Evolutionary conservation across 1,140 invertebrate species (phyloP), one percentile per base, ranked within the genome.

Genomic region (Dinoponera quadriceps): DNA sequence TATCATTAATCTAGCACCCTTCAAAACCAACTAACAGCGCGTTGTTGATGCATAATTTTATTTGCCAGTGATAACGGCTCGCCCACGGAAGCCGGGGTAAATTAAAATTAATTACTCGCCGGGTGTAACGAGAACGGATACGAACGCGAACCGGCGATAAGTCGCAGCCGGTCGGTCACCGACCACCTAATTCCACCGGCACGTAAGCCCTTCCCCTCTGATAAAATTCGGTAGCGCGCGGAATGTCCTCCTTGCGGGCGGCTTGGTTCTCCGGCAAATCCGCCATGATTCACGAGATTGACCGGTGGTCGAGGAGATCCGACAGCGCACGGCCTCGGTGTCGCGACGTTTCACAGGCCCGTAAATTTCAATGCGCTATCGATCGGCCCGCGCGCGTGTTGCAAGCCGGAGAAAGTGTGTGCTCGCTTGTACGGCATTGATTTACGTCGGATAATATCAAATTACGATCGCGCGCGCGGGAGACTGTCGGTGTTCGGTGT

Each of bases 341-440:
- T 88, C 87, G 74, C 73, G 83, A 74, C 82, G 83, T 82, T 88
- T 88, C 86, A 55, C 72, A 87, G 84, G 68, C 83, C 86, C 80
- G 88, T 89, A 89, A 89, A 89, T 89, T 86, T 89, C 87, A 89
- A 85, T 88, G 86, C 74, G 85, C 60, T 84, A 89, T 89, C 84
- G 87, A 88, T 85, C 84, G 86, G 73, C 54, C 66, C 29, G 51
- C 54, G 54, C 75, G 66, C 57, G 27, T 78, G 85, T 57, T 66
- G 44, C 49, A 33, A 29, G 49, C 62, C 25, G 73, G 72, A 68
- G 85, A 88, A 77, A 85, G 63, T 55, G 77, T 62, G 62, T 59
- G 82, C 20, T 54, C 63, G 68, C 51, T 69, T 66, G 59, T 25
- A 69, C 27, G 62, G 78, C 83, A 60, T 80, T 88, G 86, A 88